Base-by-base conservation (phyloP, 2,888 invertebrate genomes). In the Adelognathus sp. region DNA sequence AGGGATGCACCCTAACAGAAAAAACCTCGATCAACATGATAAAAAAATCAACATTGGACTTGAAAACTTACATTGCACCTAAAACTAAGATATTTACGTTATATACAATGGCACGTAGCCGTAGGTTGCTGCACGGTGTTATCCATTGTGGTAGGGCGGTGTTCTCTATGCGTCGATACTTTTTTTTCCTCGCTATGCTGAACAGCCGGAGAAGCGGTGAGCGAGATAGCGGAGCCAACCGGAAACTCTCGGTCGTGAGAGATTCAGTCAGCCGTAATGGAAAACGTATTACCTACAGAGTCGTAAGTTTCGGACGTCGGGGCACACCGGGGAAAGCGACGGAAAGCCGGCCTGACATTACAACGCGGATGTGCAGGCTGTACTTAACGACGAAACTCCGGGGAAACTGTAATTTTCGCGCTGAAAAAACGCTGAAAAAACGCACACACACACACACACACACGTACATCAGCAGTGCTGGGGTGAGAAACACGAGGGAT, bases 311-410 rank as follows among this genome's bases (percentile, higher is more conserved):
- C 81, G 84, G 75, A 84, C 82, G 76, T 81, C 76, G 84, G 81
- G 81, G 81, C 83, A 81, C 78, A 83, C n/a, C n/a, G 75, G 80
- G 67, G 46, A 24, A 50, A 58, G 56, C 18, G 61, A 56, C 58
- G 50, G 44, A 54, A 54, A 50, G 60, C 77, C 31, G 81, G 83
- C 81, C 82, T 82, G 81, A 83, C 89, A 87, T 89, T 89, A 89
- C 89, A 89, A 88, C 89, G 83, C 84, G 88, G 86, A 89, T 88
- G 90, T 89, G 88, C 89, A 90, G 88, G 89, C 88, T 90, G 90
- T 89, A 88, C 86, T 90, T 90, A 90, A 90, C 89, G 90, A 87
- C 89, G 87, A 87, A 90, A 90, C 90, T 90, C 88, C 79, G 79
- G 84, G 85, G 84, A 87, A 90, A 89, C 88, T 88, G 89, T 88